Evolutionary conservation across 35 echinoderm and acorn worm species (phyloP), one percentile per base, ranked within the genome.

Genomic region (Stichopus chloronotus): DNA sequence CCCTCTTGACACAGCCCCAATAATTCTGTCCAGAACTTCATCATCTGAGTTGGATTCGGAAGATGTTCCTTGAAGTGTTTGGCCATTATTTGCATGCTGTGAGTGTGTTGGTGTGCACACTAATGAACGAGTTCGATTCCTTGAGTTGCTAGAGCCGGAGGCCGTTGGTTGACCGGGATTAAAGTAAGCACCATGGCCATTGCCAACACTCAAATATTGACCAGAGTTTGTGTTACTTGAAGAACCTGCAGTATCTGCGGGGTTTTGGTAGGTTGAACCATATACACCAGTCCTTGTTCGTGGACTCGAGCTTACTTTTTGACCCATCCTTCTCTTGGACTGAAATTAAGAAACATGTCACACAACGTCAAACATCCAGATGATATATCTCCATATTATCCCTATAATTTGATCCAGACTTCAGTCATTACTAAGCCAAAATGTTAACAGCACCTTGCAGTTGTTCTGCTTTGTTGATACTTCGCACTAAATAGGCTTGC

Each of bases 301-400:
- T 25, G 96, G 96, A 84, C 96, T 94, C 52, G 96, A 98, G 93
- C 96, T 98, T 60, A 98, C 96, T 96, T 98, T 98, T 91, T 98
- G 96, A 61, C 96, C 96, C 96, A 98, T 98, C 16, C 59, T 94
- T 74, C 68, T 87, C 9, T 52, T 16, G 74, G 90, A 54, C 9
- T 9, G 16, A 61, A 79, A 92, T 92, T 61, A 57, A 7, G 16
- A 16, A 13, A 83, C 9, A 53, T 16, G 11, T 6, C 9, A 4
- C 43, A 83, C 22, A 30, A 83, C 43, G 55, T 83, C 19, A 83
- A 19, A 55, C 52, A 83, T 83, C 43, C 80, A 57, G 9, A 57
- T 43, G 43, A 83, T 83, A 83, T 53, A 83, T 83, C 80, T 57
- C 80, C 80, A 83, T 83, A n/a, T 53, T n/a, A 52, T 83, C 43